A percentile compares a stretch with the other conserved stretches of the same genome.
These are phyloP conservation scores for Pseudomyrmex cubaensis DNA, from an alignment of 1,140 invertebrate genomes.

Conservation along the genomic window DNA sequence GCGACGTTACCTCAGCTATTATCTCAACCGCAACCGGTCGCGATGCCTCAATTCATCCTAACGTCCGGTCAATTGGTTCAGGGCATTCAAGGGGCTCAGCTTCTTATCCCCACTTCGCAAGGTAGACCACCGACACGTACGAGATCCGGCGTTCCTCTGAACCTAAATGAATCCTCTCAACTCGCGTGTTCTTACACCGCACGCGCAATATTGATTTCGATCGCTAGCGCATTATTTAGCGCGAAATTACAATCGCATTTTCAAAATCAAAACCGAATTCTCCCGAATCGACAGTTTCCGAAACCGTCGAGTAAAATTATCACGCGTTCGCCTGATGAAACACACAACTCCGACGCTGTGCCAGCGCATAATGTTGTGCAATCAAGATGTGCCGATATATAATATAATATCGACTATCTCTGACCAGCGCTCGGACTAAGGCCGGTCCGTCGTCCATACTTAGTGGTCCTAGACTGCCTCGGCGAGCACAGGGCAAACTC, in stretches of 20 bases:
- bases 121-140: conserved; percentile 86
- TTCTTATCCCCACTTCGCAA: conserved; percentile 97
- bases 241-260: conserved; percentile 18
- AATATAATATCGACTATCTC: conserved; percentile 84
- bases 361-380: conserved; percentile 83
- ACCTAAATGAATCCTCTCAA: not conserved
- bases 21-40: conserved; percentile 88
- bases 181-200: not conserved
- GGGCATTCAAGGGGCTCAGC: conserved; percentile 96
- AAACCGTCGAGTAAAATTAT: conserved; percentile 14
- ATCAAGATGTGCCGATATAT: conserved; percentile 83
- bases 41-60: conserved; percentile 95
- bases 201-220: not conserved
- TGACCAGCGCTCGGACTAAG: conserved; percentile 80
- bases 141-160: not conserved
- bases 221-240: not conserved
- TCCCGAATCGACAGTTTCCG: conserved; percentile 14
- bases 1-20: conserved; percentile 86
- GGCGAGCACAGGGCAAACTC: conserved; percentile 83
- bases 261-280: too few species aligned
- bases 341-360: conserved; percentile 58
- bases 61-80: conserved; percentile 96
- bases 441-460: conserved; percentile 81
- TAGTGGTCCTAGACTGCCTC: conserved; percentile 81
- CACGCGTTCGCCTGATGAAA: not conserved